Base-by-base conservation (phyloP, 1,140 invertebrate species). In the Diploscapter pachys region DNA sequence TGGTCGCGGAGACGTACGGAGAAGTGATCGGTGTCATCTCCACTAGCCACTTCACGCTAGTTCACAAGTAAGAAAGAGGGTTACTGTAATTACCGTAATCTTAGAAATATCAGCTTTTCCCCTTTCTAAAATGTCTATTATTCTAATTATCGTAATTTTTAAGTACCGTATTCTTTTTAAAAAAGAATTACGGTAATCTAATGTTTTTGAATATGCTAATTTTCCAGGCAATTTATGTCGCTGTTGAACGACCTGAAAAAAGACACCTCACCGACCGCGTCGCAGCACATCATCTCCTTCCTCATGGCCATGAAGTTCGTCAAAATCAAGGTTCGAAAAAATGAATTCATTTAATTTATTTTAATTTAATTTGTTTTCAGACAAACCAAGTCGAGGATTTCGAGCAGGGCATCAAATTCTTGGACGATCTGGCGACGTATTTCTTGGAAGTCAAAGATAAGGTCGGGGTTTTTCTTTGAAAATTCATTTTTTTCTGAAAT, bases 281-380 rank as follows among this genome's bases (percentile, higher is more conserved):
- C 93, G 0, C 90, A 92, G 81, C 94, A 92, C 83, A 97, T 99
- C 75, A 98, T 98, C 78, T 95, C 93, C 53, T 88, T 99, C 53
- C 87, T 99, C 8, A 99, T 98, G 94, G 96, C 96, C 71, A 98
- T 99, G 93, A 99, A 99, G 89, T 99, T 98, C 88, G 98, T 99
- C 86, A 89, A 96, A 74, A 91, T 93, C 4, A 93, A 93, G 88
- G 91, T 92, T 83, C 31, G 31, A 31, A 31, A 31, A 31, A 31
- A 31, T 31, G 0, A 31, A 31, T 76, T 71, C 61, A 51, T 8
- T 3, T 78, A 49, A 13, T n/a, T 31, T 64, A 6, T 73, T 55
- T 52, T 0, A 11, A 76, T 11, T 51, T 6, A 2, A 50, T 79
- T 51, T 49, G 63, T 50, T 85, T 89, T 83, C 72, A 93, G 91